phyloP scores from a whole-genome alignment of 1,140 invertebrate species.

The Lasioglossum baleicum region DNA sequence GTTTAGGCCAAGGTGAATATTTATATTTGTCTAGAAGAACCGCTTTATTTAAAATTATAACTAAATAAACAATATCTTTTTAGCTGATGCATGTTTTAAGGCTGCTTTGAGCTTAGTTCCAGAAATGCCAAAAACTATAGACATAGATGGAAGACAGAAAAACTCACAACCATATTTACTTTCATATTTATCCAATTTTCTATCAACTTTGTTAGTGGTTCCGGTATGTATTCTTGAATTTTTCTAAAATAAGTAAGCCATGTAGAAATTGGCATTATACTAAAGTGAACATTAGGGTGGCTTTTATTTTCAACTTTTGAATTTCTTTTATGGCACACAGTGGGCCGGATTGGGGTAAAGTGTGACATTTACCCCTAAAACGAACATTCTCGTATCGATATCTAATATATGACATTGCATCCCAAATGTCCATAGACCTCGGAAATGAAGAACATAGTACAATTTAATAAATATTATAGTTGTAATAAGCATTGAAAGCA shows the following conservation, averaged over 20 bases:
- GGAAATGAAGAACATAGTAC: no score
- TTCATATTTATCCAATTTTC: slow-evolving; percentile 87
- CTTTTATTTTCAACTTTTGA: no score
- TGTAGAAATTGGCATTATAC: slow-evolving; percentile 1
- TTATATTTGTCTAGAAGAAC: slow-evolving; percentile 24
- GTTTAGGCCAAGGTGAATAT: slow-evolving; percentile 91
- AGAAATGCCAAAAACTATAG: slow-evolving; percentile 88
- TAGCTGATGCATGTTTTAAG: slow-evolving; percentile 96
- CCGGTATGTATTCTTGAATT: slow-evolving; percentile 83
- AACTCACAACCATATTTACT: slow-evolving; percentile 87
- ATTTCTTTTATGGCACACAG: no score
- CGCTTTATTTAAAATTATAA: slow-evolving; percentile 40
- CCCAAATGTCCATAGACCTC: no score
- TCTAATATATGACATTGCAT: no score
- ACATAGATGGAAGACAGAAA: slow-evolving; percentile 87
- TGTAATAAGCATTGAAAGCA: no score
- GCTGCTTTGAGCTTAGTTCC: slow-evolving; percentile 89
- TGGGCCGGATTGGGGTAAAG: no score
- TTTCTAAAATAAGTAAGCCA: not conserved
- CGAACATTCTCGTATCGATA: no score
- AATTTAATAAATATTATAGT: no score
- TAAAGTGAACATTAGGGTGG: not conserved
- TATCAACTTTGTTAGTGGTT: slow-evolving; percentile 91
- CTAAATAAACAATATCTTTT: slow-evolving; percentile 60
- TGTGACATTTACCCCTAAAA: no score